Evolutionary conservation across 2,113 vertebrate species (phyloP), one percentile per base, ranked within the genome.

Genomic region (Uria aalge): DNA sequence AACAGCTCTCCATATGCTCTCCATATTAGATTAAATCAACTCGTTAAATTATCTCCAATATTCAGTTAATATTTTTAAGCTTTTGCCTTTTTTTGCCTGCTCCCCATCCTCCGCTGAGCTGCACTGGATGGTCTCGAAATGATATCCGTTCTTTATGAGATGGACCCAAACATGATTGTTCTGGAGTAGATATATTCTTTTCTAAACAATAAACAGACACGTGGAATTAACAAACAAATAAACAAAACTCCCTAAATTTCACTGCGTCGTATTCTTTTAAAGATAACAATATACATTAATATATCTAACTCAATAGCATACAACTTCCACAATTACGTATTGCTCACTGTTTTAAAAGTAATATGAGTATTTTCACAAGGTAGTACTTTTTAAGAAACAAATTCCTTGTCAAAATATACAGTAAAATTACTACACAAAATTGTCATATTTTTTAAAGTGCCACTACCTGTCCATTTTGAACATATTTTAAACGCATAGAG

Each of bases 51-150:
- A 68, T 75, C 27, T 78, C 62, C 15, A 79, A 72, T 47, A 93
- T 73, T 93, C 94, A 97, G 88, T 48, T 87, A 90, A 72, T 96
- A 97, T 93, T 96, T 94, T 91, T 95, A 95, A 59, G 38, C 45
- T 97, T 98, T 98, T 68, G 73, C 91, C 94, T 98, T 98, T 98
- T 98, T 98, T 98, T 99, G 83, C 99, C 99, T 85, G 98, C 98
- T 96, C 99, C 99, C 99, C 99, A 99, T 97, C 99, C 99, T 87
- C 98, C 94, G 6, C 99, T 99, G 96, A 98, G 94, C 78, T 97
- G 98, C 20, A 99, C 96, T 5, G 98, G 98, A 94, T 98, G 97
- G 96, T 99, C 99, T 83, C 99, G 97, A 97, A 99, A 99, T 23
- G 99, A 99, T 88, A 99, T 98, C 56, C 98, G 98, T 69, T 99